Base-by-base conservation (phyloP, 2,113 vertebrate species). In the Chionodraco myersi region DNA sequence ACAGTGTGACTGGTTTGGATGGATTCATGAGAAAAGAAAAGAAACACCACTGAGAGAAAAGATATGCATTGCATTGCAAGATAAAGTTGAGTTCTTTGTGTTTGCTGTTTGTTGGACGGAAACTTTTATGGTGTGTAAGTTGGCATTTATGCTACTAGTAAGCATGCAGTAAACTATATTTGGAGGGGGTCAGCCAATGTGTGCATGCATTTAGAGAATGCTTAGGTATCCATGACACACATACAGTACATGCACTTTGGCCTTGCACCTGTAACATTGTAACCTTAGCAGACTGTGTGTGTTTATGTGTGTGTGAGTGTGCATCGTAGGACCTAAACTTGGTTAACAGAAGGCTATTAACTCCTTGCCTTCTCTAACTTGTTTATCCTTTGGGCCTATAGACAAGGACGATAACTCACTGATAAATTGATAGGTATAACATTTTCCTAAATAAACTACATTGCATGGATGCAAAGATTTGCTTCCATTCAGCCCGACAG, bases 211-310 rank as follows among this genome's bases (percentile, higher is more conserved):
- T 77, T 82, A n/a, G 45, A 64, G 91, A 94, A 93, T 93, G 88
- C 68, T 75, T 83, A 82, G 16, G 62, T 89, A 92, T 92, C 92
- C 73, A 75, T 93, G 88, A 86, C 92, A 77, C 72, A 48, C 90
- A 89, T 84, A 62, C 26, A 21, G 26, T 26, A 26, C 69, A 79
- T 89, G 90, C 73, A 81, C 91, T 93, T 74, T 91, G 90, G 65
- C 89, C 89, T 77, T 70, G 92, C 93, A 92, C 90, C 88, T 92
- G 89, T 92, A 93, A 92, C 89, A 81, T 51, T 87, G 76, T 88
- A 89, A 91, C 90, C 86, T 79, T 70, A 91, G 87, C 86, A 77
- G 72, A 53, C 34, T 13, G 47, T 72, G 76, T 57, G 67, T 75
- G 72, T 70, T 10, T 63, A 48, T 53, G 5, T 82, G 15, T 83